These are phyloP conservation scores for Psammodynastes pulverulentus DNA, from an alignment of 2,113 vertebrate genomes.

Conservation along the genomic window DNA sequence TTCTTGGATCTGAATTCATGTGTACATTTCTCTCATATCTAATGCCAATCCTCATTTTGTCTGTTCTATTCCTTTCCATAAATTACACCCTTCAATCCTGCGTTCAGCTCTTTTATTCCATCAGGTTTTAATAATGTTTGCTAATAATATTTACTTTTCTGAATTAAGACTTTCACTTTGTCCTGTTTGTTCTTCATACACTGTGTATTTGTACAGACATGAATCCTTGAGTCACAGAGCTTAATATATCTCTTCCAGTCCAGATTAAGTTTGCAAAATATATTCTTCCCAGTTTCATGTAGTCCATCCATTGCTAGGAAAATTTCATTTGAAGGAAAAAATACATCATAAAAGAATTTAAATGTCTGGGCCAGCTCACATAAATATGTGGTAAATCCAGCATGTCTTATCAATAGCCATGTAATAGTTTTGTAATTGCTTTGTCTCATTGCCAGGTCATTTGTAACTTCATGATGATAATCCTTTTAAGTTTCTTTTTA, in stretches of 20 bases:
- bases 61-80: not conserved
- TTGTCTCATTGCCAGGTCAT: not conserved
- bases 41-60: not conserved
- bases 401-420: not conserved
- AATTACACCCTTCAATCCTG: not conserved
- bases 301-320: not conserved
- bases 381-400: not conserved
- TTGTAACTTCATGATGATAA: not conserved
- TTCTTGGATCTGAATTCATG: not conserved
- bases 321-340: not conserved
- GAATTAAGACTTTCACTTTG: not conserved
- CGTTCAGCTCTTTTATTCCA: not conserved
- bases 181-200: not conserved
- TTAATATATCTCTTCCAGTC: not conserved
- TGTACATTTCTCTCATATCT: not conserved
- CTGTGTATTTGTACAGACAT: not conserved
- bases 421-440: not conserved
- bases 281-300: not conserved
- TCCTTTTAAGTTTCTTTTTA: not conserved
- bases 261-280: not conserved
- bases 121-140: not conserved
- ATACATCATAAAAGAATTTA: not conserved
- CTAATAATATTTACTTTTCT: not conserved
- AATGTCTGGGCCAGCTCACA: not conserved
- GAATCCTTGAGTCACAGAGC: not conserved